Conservation (phyloP, 2,797 vertebrate genomes). For the Pseudochirops cupreus region DNA sequence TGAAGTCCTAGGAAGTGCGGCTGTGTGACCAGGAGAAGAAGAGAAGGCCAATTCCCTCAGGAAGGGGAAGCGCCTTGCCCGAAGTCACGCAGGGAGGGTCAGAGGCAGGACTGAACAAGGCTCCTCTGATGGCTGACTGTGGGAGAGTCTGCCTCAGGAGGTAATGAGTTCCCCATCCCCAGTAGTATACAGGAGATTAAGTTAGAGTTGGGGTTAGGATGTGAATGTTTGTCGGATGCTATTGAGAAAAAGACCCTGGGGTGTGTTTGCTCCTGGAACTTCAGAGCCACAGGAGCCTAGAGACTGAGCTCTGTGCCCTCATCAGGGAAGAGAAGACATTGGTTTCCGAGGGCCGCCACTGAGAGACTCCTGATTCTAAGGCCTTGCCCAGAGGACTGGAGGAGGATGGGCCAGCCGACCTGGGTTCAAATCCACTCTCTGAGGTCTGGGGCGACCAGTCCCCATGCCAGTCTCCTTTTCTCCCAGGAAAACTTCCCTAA, state of each 20-base stretch:
- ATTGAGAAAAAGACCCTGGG: no score
- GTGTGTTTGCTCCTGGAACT: not conserved
- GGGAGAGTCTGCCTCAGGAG: no score
- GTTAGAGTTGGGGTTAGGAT: no score
- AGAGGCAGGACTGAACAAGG: not conserved
- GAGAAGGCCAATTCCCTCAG: no score
- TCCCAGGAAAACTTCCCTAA: not conserved
- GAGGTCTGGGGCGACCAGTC: no score
- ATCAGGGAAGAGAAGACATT: not conserved
- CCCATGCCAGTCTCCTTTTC: not conserved
- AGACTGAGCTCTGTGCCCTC: not conserved
- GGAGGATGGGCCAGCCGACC: no score
- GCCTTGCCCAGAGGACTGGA: not conserved
- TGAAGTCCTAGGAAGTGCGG: no score
- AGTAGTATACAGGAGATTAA: not conserved
- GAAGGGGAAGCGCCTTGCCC: not conserved
- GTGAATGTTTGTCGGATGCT: not conserved
- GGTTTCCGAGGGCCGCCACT: no score
- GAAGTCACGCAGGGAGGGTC: no score
- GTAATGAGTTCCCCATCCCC: not conserved
- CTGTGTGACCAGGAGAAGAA: no score
- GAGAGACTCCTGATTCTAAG: not conserved
- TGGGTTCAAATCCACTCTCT: no score
- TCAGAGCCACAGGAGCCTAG: not conserved
- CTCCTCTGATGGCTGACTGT: not conserved